A percentile compares a stretch with the other conserved stretches of the same genome.
Evolutionary conservation across 2,113 vertebrate species (phyloP).

Genomic region (Chaetura pelagica): DNA sequence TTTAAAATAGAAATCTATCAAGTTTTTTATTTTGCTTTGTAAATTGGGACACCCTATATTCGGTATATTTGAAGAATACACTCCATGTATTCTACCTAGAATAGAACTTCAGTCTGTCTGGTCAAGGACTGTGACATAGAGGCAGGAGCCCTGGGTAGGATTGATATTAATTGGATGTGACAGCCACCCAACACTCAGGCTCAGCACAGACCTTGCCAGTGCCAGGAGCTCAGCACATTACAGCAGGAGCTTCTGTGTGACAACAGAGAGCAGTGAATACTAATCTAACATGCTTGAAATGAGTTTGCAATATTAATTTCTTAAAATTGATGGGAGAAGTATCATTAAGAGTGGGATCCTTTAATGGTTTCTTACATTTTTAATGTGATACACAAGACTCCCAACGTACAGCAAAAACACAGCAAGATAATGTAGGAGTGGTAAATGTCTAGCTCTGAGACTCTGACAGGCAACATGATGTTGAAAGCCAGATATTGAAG

Average conservation of each 20-base stretch:
- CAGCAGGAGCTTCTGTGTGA: background rate
- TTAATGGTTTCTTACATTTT: constrained; percentile 23
- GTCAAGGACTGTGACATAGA: background rate
- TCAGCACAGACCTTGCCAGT: background rate
- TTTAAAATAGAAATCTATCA: background rate
- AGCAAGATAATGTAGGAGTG: background rate
- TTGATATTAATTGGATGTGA: constrained; percentile 22
- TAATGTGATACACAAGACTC: background rate
- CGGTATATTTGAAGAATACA: background rate
- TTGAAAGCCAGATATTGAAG: background rate
- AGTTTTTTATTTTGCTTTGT: background rate
- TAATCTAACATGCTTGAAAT: background rate
- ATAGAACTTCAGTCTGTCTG: background rate
- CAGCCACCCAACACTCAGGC: background rate
- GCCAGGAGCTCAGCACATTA: background rate
- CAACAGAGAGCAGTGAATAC: background rate
- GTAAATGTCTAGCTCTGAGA: background rate
- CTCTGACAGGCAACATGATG: background rate
- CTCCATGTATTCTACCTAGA: background rate
- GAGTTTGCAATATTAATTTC: background rate
- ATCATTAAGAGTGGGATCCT: background rate
- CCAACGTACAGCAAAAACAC: background rate
- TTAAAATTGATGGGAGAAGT: constrained; percentile 9
- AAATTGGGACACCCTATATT: background rate
- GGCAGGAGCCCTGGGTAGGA: background rate